Conservation (phyloP, 2,797 vertebrate genomes). For the Salarias fasciatus region DNA sequence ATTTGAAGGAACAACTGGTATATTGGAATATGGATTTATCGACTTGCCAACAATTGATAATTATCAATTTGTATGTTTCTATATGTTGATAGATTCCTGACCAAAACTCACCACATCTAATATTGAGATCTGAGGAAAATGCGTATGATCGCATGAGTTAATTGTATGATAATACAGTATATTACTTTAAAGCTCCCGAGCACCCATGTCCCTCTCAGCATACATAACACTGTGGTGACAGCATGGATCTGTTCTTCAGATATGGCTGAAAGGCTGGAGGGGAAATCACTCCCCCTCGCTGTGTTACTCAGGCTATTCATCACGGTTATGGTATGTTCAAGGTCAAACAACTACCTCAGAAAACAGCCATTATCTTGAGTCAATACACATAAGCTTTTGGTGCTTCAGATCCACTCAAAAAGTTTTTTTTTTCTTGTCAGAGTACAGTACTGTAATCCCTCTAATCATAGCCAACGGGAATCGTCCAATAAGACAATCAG, state of each 20-base stretch:
- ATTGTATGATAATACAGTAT: background rate
- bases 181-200: no score
- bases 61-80: no score
- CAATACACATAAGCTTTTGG: no score
- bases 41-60: no score
- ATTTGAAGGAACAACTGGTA: no score
- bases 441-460: background rate
- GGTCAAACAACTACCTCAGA: constrained; percentile 62
- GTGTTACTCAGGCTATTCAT: constrained; percentile 51
- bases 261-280: constrained; percentile 59
- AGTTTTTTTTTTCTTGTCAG: background rate
- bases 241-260: constrained; percentile 53
- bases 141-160: constrained; percentile 16
- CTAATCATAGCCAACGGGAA: constrained; percentile 29
- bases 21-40: no score
- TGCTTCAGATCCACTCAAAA: no score
- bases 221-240: constrained; percentile 50
- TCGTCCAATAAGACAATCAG: constrained; percentile 54
- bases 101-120: no score
- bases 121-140: no score
- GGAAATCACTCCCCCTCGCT: constrained; percentile 48
- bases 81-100: no score
- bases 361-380: constrained; percentile 31
- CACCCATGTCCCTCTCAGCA: constrained; percentile 25
- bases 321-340: constrained; percentile 54